Evolutionary conservation across 2,888 invertebrate species (phyloP), one percentile per base, ranked within the genome.

Genomic region (Pasiphila rectangulata): DNA sequence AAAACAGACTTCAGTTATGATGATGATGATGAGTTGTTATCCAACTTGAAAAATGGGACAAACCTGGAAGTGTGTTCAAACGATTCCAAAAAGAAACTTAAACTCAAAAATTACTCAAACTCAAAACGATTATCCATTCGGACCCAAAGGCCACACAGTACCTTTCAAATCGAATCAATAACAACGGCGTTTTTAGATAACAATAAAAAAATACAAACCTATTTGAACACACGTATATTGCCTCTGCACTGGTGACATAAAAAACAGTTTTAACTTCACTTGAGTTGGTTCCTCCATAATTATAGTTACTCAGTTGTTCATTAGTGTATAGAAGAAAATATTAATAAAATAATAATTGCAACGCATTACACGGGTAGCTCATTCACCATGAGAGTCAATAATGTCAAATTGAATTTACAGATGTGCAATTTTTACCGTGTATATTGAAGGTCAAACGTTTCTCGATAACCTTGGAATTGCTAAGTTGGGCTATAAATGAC

Each of bases 201-300:
- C 1, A n/a, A 21, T 30, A 30, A 30, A 17, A 32, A 4, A 15
- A 9, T 32, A 32, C 32, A 9, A 32, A 32, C 32, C 32, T 16
- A 32, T 32, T 19, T 32, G 32, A 17, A 32, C 32, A 17, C 32
- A 32, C 10, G 32, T 5, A 19, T 32, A 32, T 10, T 32, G 32
- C 17, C 32, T 16, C 10, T 32, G 32, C 4, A 19, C 17, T 0
- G 32, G 32, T 17, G 32, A 17, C 17, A 32, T 10, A 32, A 19
- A 32, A 1, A 17, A 19, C n/a, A 32, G 10, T 9, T 32, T 32
- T 4, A 32, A 17, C 5, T 17, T 32, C 9, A 32, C 32, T 10
- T 3, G 4, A 3, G 32, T 32, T 1, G 17, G 1, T 17, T 17
- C 27, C 13, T 27, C 27, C 27, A 27, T 27, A 2, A 7, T 27